Conservation (phyloP, 2,888 invertebrate genomes). For the Lottia scabra region DNA sequence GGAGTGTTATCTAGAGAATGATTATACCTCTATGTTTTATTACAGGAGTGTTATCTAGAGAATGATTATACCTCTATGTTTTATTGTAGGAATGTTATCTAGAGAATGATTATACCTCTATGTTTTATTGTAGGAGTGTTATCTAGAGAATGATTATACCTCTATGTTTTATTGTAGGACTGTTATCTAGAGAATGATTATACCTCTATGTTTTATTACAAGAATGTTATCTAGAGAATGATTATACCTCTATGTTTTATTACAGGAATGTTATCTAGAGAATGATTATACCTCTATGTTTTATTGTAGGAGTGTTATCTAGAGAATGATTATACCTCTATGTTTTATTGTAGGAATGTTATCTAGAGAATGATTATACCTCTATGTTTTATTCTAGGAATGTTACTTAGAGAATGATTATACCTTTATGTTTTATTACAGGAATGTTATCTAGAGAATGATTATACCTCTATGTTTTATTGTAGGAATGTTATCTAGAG, state of each 20-base stretch:
- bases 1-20: conserved; percentile 89
- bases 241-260: conserved; percentile 88
- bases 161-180: conserved; percentile 87
- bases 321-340: conserved; percentile 88
- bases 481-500: too few relatives aligned
- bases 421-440: conserved; percentile 86
- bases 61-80: conserved; percentile 90
- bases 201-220: conserved; percentile 86
- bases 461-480: conserved; percentile 88
- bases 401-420: conserved; percentile 91
- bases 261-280: too few relatives aligned
- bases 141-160: conserved; percentile 89
- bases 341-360: too few relatives aligned
- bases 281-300: conserved; percentile 90
- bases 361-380: conserved; percentile 89
- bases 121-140: too few relatives aligned
- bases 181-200: conserved; percentile 91
- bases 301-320: too few relatives aligned
- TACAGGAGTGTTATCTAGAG: too few relatives aligned
- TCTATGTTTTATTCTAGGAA: conserved; percentile 87
- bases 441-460: conserved; percentile 89
- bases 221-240: conserved; percentile 89
- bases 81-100: too few relatives aligned
- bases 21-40: conserved; percentile 88
- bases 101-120: conserved; percentile 88